Evolutionary conservation across 2,113 vertebrate genomes (phyloP).

Genomic region (Hypanus sabinus): DNA sequence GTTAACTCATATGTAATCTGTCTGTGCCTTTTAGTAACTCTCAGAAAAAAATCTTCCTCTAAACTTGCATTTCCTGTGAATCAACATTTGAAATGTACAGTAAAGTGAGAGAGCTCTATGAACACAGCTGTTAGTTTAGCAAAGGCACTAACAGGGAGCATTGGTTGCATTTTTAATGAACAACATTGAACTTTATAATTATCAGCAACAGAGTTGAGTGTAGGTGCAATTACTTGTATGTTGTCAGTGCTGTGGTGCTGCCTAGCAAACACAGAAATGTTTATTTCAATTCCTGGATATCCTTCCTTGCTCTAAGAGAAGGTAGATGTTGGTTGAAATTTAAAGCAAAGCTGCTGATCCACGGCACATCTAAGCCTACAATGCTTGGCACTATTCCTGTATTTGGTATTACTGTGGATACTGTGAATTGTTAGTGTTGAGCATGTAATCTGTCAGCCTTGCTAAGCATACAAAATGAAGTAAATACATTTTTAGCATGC

Average conservation of each 20-base stretch:
- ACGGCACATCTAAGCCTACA: neutral
- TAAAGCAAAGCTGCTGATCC: neutral
- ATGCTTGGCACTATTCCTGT: neutral
- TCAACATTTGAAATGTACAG: neutral
- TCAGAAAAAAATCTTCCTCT: neutral
- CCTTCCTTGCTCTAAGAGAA: neutral
- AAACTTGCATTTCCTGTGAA: neutral
- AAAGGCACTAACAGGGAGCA: neutral
- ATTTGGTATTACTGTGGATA: neutral
- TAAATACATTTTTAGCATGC: slow-evolving; percentile 35
- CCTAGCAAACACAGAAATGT: neutral
- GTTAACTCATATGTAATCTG: neutral
- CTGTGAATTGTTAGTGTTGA: slow-evolving; percentile 29
- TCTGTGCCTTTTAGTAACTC: neutral
- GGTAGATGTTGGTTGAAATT: neutral
- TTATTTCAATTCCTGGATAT: neutral
- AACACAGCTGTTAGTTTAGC: neutral
- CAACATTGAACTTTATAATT: slow-evolving; percentile 15
- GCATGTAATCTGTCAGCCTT: slow-evolving; percentile 32
- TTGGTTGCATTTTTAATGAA: slow-evolving; percentile 23
- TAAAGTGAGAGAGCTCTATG: neutral
- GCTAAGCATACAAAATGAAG: slow-evolving; percentile 32
- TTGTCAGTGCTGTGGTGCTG: neutral
- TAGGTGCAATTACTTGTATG: neutral
- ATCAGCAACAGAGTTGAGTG: neutral